phyloP scores from a whole-genome alignment of 2,888 invertebrate genomes.

The Zygothrica quintamaculata region DNA sequence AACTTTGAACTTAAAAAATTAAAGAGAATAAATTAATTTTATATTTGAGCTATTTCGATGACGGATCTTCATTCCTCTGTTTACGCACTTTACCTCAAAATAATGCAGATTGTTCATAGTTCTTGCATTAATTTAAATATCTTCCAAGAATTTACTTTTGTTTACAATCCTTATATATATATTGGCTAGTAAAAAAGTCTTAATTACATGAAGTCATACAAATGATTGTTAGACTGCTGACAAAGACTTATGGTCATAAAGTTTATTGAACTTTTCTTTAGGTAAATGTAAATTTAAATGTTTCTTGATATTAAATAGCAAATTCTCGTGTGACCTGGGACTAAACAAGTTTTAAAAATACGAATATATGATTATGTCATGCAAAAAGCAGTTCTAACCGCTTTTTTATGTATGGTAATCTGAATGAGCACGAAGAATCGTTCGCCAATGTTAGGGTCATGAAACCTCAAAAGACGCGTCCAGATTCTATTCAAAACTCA shows the following conservation, averaged over 20 bases:
- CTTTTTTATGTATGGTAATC: conserved; percentile 18
- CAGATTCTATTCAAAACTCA: conserved; percentile 35
- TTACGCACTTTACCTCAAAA: too few relatives aligned
- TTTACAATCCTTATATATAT: conserved; percentile 56
- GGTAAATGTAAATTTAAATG: conserved; percentile 41
- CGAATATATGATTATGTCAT: conserved; percentile 62
- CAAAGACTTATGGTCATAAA: conserved; percentile 17
- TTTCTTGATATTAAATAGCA: conserved; percentile 56
- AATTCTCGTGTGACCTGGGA: conserved; percentile 71
- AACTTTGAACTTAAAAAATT: too few relatives aligned
- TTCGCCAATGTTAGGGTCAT: conserved; percentile 59
- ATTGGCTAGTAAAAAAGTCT: conserved; percentile 45
- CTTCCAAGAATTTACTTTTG: conserved; percentile 48
- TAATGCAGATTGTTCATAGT: too few relatives aligned
- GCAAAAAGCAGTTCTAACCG: conserved; percentile 34
- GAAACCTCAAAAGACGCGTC: conserved; percentile 5
- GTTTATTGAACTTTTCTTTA: conserved; percentile 72
- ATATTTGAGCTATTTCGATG: too few relatives aligned
- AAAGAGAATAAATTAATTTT: too few relatives aligned
- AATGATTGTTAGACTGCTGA: conserved; percentile 43
- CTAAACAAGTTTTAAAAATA: conserved; percentile 64
- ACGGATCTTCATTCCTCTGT: too few relatives aligned
- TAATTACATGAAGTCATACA: conserved; percentile 44
- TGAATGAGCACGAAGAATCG: conserved; percentile 49
- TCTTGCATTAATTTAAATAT: conserved; percentile 62